Evolutionary conservation across 2,797 vertebrate species (phyloP), one percentile per base, ranked within the genome.

Genomic region (Poeciliopsis presidionis): DNA sequence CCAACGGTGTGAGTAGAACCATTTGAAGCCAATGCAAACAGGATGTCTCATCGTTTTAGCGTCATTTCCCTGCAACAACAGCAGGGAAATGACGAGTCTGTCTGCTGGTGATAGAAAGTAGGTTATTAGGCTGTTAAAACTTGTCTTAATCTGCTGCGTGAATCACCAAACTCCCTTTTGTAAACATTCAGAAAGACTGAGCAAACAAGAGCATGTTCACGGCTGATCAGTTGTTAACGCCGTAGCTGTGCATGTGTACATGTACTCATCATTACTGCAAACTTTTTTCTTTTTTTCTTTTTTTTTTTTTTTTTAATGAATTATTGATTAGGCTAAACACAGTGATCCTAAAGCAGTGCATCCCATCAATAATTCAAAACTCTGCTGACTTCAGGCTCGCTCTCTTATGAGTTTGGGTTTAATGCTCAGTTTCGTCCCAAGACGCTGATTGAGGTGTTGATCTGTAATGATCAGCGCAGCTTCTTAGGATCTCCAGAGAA

Each of bases 281-380:
- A 86, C 72, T 81, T 53, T 77, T 81, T 33, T 33, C 2, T 2
- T 33, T 33, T 33, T 79, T 81, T 79, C 2, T 33, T 2, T 33
- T 33, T 33, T 79, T 81, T 79, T 33, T 39, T 7, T 81, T 80
- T 81, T 79, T 67, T n/a, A 22, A 81, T 92, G n/a, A 89, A 95
- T 92, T 90, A 90, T 93, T 93, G 84, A 93, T 91, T 77, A 30
- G 22, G 72, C 81, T 93, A 92, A 94, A 94, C 91, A 91, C 86
- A 77, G 63, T 77, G 86, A 91, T 92, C 85, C 81, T 84, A 90
- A 89, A 86, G 84, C 87, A 88, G 82, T 86, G 84, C 85, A 80
- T 59, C 74, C 83, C 77, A 92, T 94, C 76, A 94, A 94, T 94
- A 92, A 93, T 92, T 87, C 78, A 93, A 79, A 82, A 65, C 74